These are phyloP conservation scores for Hipparchia semele DNA, from an alignment of 2,888 invertebrate species.

Conservation along the genomic window DNA sequence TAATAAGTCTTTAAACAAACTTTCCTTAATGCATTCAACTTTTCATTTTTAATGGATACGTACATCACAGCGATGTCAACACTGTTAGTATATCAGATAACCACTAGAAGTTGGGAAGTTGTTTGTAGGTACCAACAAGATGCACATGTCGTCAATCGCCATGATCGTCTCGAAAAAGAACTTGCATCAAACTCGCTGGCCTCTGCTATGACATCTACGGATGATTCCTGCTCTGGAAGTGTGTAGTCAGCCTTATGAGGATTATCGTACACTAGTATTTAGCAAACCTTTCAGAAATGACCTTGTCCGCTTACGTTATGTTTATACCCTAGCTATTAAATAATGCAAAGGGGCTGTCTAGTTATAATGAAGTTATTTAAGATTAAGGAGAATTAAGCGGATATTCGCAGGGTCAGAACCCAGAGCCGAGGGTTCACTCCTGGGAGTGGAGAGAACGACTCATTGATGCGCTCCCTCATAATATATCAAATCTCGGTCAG, in stretches of 20 bases:
- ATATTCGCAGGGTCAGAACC: slow-evolving; percentile 47
- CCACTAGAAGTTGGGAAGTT: not conserved
- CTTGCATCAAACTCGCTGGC: no score
- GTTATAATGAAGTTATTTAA: slow-evolving; percentile 71
- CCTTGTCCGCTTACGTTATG: slow-evolving; percentile 5
- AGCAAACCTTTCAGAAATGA: slow-evolving; percentile 6
- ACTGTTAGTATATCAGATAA: not conserved
- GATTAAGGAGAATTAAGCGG: slow-evolving; percentile 61
- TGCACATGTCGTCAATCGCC: no score
- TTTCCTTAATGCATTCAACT: not conserved
- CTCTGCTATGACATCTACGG: not conserved
- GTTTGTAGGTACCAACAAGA: no score
- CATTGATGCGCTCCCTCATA: slow-evolving; percentile 68
- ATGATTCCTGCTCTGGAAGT: not conserved
- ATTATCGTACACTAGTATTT: not conserved
- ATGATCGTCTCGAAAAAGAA: no score
- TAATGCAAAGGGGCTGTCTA: slow-evolving; percentile 34
- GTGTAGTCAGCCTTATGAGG: not conserved
- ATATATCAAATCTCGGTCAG: slow-evolving; percentile 61
- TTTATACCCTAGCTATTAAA: slow-evolving; percentile 22
- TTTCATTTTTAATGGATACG: not conserved
- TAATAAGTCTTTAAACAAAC: not conserved
- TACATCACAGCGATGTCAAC: not conserved
- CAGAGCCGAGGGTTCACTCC: slow-evolving; percentile 49
- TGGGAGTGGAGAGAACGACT: slow-evolving; percentile 59